Conservation (phyloP, 1,140 invertebrate species). For the Ostrea edulis region DNA sequence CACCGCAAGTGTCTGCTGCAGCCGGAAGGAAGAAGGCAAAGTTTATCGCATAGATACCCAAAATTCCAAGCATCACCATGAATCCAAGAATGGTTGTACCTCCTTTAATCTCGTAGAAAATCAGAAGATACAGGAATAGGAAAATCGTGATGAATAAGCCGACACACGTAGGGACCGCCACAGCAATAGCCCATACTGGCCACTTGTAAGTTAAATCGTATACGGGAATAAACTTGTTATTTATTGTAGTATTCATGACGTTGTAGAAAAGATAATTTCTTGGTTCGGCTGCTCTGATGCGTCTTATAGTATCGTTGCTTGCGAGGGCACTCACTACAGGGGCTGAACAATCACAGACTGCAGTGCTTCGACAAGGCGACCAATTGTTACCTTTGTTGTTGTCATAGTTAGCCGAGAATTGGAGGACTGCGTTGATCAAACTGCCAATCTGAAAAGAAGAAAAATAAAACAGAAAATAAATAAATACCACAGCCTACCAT, state of each 20-base stretch:
- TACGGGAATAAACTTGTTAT: constrained; percentile 5
- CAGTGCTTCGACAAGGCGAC: constrained; percentile 19
- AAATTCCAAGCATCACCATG: constrained; percentile 80
- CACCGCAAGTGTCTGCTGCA: constrained; percentile 77
- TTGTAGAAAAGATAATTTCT: constrained; percentile 72
- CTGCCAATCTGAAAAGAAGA: constrained; percentile 76
- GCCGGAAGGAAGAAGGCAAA: constrained; percentile 81
- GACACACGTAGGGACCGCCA: constrained; percentile 75
- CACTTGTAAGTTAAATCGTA: constrained; percentile 65
- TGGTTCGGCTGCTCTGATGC: constrained; percentile 49
- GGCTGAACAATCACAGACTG: constrained; percentile 32
- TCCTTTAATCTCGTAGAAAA: constrained; percentile 77
- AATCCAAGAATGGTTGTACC: constrained; percentile 81
- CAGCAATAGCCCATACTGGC: constrained; percentile 76
- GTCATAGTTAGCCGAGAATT: neutral
- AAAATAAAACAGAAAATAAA: constrained; percentile 72
- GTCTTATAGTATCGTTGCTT: constrained; percentile 1
- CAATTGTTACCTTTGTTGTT: neutral
- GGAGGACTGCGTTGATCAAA: neutral
- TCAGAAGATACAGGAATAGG: constrained; percentile 79
- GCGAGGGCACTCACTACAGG: constrained; percentile 11
- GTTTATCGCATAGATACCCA: constrained; percentile 80
- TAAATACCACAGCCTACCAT: no score
- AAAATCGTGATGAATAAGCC: constrained; percentile 77
- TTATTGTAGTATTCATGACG: constrained; percentile 31